A percentile compares a stretch with the other conserved stretches of the same genome.
Evolutionary conservation across 1,140 invertebrate species (phyloP).

Genomic region (Drosophila funebris): DNA sequence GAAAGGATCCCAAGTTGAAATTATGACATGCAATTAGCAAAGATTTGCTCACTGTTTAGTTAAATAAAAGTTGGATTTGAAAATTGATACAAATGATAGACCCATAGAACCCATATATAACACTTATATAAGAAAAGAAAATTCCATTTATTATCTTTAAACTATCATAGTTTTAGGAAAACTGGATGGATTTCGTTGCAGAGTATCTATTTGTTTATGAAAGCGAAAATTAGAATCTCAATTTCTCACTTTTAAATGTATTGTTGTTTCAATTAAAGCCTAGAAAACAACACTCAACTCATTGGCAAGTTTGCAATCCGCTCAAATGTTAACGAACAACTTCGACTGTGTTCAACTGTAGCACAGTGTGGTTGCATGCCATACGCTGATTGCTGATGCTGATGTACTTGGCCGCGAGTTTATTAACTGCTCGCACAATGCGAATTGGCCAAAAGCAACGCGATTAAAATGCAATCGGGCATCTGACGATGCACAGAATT

Average conservation of each 20-base stretch:
- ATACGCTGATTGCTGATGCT: conserved; percentile 32
- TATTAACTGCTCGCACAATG: conserved; percentile 45
- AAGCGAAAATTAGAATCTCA: too few relatives aligned
- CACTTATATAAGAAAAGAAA: too few relatives aligned
- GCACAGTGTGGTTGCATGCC: conserved; percentile 6
- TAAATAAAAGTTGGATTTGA: not conserved
- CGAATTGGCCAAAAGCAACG: conserved; percentile 39
- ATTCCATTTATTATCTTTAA: too few relatives aligned
- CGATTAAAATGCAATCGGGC: conserved; percentile 63
- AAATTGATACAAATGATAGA: too few relatives aligned
- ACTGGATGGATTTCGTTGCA: too few relatives aligned
- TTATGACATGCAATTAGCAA: conserved; percentile 36
- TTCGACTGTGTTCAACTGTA: not conserved
- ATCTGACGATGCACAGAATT: conserved; percentile 5
- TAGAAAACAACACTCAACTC: not conserved
- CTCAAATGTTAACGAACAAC: not conserved
- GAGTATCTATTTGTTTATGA: too few relatives aligned
- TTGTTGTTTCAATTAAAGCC: too few relatives aligned
- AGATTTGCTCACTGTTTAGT: not conserved
- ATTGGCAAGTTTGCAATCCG: too few relatives aligned
- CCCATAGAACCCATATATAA: too few relatives aligned
- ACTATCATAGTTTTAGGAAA: too few relatives aligned
- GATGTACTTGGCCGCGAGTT: conserved; percentile 44
- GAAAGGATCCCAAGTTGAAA: conserved; percentile 1
- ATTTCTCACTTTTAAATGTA: too few relatives aligned